Conservation (phyloP, 2,113 vertebrate species). For the Phrynocephalus versicolor region DNA sequence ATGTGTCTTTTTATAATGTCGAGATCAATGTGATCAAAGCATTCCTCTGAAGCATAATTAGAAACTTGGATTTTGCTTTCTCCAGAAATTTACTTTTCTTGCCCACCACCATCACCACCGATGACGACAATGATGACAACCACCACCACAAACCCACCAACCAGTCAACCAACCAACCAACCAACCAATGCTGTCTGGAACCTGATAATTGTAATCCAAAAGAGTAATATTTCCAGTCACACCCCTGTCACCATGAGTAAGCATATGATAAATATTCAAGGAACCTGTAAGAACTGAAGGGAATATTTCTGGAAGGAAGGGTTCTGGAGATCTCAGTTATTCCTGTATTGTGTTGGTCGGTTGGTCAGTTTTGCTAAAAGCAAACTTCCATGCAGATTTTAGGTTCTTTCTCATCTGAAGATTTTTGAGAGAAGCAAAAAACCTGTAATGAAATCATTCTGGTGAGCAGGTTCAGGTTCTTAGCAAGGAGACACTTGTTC, state of each 20-base stretch:
- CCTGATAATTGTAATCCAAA: no score
- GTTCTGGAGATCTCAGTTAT: neutral
- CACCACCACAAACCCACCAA: no score
- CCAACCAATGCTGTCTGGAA: no score
- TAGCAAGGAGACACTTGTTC: neutral
- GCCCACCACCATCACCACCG: no score
- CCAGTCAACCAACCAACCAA: no score
- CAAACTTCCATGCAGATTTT: no score
- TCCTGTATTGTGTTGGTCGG: neutral
- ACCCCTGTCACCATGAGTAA: neutral
- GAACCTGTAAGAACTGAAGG: neutral
- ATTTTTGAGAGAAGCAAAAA: neutral
- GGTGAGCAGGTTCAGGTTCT: neutral
- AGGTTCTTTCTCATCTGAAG: neutral
- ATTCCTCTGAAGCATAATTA: neutral
- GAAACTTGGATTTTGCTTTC: neutral
- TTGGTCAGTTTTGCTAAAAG: neutral
- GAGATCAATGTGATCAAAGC: neutral
- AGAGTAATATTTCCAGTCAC: neutral
- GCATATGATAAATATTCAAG: neutral
- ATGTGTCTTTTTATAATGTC: neutral
- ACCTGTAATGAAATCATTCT: neutral
- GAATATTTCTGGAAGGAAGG: neutral
- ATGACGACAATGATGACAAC: no score
- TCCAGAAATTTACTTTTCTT: neutral